Conservation (phyloP, 1,140 invertebrate genomes). For the Aphidius gifuensis region DNA sequence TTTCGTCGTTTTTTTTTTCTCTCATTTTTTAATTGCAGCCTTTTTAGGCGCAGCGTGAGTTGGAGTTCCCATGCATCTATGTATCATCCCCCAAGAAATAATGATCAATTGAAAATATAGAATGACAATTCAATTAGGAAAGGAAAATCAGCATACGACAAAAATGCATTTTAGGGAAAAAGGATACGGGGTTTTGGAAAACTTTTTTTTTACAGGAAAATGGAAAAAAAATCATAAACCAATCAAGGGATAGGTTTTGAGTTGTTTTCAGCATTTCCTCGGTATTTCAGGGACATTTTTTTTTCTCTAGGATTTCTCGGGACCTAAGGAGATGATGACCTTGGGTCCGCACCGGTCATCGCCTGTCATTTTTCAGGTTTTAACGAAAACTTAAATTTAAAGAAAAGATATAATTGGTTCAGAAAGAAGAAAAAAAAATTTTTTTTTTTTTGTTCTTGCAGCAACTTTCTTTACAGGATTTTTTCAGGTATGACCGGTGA, state of each 20-base stretch:
- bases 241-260: neutral
- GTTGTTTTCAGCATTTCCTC: slow-evolving; percentile 7
- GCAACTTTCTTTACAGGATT: slow-evolving; percentile 55
- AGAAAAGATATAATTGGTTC: neutral
- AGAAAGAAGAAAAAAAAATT: slow-evolving; percentile 32
- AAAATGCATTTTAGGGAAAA: slow-evolving; percentile 21
- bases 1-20: slow-evolving; percentile 18
- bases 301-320: neutral
- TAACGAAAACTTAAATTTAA: neutral
- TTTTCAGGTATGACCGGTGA: slow-evolving; percentile 44
- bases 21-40: slow-evolving; percentile 46
- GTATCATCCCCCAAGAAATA: slow-evolving; percentile 16
- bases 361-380: neutral
- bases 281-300: neutral
- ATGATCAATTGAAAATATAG: slow-evolving; percentile 12
- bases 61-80: slow-evolving; percentile 32
- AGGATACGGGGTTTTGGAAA: slow-evolving; percentile 16
- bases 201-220: slow-evolving; percentile 21
- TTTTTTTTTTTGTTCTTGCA: slow-evolving; percentile 46
- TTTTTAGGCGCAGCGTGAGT: slow-evolving; percentile 51
- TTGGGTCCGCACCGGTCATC: neutral
- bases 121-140: slow-evolving; percentile 5
- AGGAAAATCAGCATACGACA: slow-evolving; percentile 6
- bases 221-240: neutral
- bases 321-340: neutral